Conservation (phyloP, 2,113 vertebrate species). For the Romanogobio albipinnatus region DNA sequence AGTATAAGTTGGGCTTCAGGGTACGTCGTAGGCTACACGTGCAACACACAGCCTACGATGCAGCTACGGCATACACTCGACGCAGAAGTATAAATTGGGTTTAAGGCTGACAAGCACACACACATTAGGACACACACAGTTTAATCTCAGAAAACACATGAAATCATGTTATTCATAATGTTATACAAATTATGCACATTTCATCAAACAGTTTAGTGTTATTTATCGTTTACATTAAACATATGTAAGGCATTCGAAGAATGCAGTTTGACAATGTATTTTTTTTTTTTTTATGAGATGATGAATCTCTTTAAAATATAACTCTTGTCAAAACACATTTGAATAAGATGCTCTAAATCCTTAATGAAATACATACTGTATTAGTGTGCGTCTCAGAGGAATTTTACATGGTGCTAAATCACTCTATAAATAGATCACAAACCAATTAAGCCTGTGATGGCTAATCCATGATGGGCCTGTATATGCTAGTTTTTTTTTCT, state of each 20-base stretch:
- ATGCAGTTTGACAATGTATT: constrained; percentile 3
- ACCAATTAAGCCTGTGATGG: constrained; percentile 39
- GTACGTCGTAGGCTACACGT: no score
- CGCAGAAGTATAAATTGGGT: no score
- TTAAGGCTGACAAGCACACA: constrained; percentile 60
- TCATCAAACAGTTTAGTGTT: not conserved
- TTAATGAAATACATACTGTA: constrained; percentile 56
- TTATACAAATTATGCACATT: not conserved
- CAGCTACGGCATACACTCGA: no score
- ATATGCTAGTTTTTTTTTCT: constrained; percentile 7
- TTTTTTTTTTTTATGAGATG: constrained; percentile 20
- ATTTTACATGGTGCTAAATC: constrained; percentile 41
- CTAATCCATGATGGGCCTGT: constrained; percentile 49
- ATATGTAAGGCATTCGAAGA: not conserved
- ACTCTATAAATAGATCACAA: constrained; percentile 50
- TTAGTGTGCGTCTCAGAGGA: constrained; percentile 39
- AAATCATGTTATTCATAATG: not conserved
- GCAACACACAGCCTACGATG: no score
- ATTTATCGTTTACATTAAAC: not conserved
- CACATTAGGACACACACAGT: constrained; percentile 5
- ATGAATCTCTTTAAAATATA: constrained; percentile 35
- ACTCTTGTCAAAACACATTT: constrained; percentile 43
- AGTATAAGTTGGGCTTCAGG: no score
- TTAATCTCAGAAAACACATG: not conserved
- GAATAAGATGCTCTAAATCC: constrained; percentile 50